phyloP scores from a whole-genome alignment of 2,797 vertebrate genomes.

The Hippopotamyrus pictus region DNA sequence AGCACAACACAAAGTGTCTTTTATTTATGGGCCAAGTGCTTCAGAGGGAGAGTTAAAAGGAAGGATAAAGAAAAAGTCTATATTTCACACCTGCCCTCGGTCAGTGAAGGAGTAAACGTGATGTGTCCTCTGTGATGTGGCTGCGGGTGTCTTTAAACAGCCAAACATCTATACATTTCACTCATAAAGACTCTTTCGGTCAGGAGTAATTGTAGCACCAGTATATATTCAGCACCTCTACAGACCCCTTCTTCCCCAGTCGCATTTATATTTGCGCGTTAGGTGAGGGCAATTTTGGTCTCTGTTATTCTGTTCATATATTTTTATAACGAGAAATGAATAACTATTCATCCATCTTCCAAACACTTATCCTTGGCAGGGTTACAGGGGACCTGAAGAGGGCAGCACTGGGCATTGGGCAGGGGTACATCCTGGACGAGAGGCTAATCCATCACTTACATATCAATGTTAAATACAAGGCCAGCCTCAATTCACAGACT shows the following conservation, averaged over 20 bases:
- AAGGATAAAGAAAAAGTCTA: not conserved
- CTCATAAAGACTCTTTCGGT: not conserved
- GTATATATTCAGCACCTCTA: not conserved
- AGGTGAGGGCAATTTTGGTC: not conserved
- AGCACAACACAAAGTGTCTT: not conserved
- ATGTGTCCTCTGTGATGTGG: not conserved
- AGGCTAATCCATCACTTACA: not conserved
- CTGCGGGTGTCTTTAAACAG: not conserved
- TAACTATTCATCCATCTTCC: not conserved
- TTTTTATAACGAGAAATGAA: not conserved
- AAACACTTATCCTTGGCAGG: not conserved
- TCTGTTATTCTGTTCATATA: not conserved
- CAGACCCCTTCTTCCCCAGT: not conserved
- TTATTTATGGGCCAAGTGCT: conserved; percentile 7
- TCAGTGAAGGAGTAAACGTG: not conserved
- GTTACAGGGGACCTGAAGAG: not conserved
- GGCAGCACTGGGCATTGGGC: not conserved
- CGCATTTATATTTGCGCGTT: not conserved
- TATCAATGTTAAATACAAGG: not conserved
- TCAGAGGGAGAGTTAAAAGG: not conserved
- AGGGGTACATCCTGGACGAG: not conserved
- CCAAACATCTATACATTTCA: not conserved
- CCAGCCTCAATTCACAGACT: not conserved
- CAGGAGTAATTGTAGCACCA: not conserved
- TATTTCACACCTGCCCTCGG: not conserved